Conservation (phyloP, 35 echinoderm and acorn worm genomes). For the Nesometra sesokonis region DNA sequence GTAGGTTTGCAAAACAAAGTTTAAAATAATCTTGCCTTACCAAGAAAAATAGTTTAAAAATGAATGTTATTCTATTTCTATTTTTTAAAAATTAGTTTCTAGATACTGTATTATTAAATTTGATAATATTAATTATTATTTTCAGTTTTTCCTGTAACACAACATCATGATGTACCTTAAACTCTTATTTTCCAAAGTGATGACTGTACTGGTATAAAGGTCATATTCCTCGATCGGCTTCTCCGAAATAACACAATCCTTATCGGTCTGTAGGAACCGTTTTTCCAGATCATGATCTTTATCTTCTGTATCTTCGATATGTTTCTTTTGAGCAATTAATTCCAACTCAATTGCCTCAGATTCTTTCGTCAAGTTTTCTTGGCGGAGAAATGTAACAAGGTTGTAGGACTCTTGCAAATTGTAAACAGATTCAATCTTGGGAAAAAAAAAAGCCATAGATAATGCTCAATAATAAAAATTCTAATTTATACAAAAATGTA, state of each 20-base stretch:
- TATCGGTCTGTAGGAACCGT: slow-evolving; percentile 57
- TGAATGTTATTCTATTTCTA: too few species aligned
- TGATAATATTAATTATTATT: too few species aligned
- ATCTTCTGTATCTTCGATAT: slow-evolving; percentile 89
- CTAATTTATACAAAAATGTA: background rate
- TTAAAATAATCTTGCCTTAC: too few species aligned
- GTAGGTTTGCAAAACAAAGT: too few species aligned
- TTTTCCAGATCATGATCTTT: slow-evolving; percentile 84
- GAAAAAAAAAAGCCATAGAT: background rate
- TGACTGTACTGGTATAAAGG: slow-evolving; percentile 62
- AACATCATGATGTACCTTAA: too few species aligned
- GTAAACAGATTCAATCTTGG: slow-evolving; percentile 78
- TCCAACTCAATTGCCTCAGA: slow-evolving; percentile 37
- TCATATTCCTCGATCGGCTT: slow-evolving; percentile 64
- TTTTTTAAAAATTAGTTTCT: too few species aligned
- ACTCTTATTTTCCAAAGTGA: slow-evolving; percentile 55
- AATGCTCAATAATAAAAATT: background rate
- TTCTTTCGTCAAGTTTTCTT: slow-evolving; percentile 49
- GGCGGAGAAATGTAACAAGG: slow-evolving; percentile 54
- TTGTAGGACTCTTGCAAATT: slow-evolving; percentile 77
- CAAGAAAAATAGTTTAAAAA: too few species aligned
- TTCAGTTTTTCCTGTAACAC: too few species aligned
- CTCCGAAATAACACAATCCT: slow-evolving; percentile 60
- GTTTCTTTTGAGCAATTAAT: slow-evolving; percentile 59
- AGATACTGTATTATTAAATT: too few species aligned